phyloP scores from a whole-genome alignment of 2,888 invertebrate species.

The Apodemia hepburni region DNA sequence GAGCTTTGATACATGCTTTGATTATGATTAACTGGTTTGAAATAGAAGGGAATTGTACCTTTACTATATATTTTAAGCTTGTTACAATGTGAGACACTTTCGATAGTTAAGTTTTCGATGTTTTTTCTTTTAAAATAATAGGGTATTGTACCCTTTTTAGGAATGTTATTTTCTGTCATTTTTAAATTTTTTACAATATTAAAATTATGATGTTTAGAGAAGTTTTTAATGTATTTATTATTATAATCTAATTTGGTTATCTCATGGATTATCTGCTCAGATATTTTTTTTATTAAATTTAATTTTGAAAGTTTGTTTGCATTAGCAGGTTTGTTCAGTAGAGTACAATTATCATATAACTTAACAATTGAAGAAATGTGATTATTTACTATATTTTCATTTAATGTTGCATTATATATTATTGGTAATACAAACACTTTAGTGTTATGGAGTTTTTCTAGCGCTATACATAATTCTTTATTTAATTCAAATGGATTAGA shows the following conservation, averaged over 20 bases:
- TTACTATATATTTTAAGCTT: background rate
- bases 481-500: background rate
- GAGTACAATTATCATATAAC: no score
- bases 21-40: background rate
- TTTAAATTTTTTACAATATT: background rate
- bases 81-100: background rate
- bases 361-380: background rate
- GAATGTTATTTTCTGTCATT: background rate
- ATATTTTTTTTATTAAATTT: background rate
- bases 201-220: background rate
- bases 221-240: background rate
- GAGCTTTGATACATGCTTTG: background rate
- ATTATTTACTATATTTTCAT: slow-evolving; percentile 1
- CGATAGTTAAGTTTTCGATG: background rate
- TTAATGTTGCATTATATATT: background rate
- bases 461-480: background rate
- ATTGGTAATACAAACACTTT: background rate
- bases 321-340: no score
- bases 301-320: no score
- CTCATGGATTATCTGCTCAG: background rate
- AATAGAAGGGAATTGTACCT: background rate
- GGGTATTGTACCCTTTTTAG: background rate
- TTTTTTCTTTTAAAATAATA: background rate
- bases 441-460: background rate
- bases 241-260: background rate